Evolutionary conservation across 2,888 invertebrate species (phyloP).

Genomic region (Philopedon plagiatum): DNA sequence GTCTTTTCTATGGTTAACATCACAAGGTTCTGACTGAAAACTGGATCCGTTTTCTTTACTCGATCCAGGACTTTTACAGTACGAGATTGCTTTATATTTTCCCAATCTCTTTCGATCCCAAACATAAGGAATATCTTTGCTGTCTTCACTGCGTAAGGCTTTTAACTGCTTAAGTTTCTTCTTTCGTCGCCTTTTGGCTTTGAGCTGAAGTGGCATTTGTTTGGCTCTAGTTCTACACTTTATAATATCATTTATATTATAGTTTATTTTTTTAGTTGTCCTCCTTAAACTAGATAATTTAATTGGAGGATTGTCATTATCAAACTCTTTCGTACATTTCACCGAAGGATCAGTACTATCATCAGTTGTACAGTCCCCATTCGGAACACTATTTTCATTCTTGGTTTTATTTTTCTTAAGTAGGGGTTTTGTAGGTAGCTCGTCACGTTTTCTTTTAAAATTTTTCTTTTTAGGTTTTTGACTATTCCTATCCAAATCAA

Average conservation of each 20-base stretch:
- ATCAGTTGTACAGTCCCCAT: neutral
- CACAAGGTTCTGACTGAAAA: neutral
- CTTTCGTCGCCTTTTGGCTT: neutral
- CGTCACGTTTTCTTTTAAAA: neutral
- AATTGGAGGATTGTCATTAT: no score
- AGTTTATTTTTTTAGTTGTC: neutral
- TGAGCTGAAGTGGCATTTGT: neutral
- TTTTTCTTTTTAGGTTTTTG: neutral
- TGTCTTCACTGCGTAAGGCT: neutral
- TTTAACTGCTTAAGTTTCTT: neutral
- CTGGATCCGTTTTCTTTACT: neutral
- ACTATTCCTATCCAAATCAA: neutral
- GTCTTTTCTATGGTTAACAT: conserved; percentile 10
- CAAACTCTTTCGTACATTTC: no score
- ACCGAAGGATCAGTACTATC: neutral
- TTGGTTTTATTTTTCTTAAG: neutral
- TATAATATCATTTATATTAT: neutral
- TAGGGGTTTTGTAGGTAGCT: no score
- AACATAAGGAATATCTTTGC: neutral
- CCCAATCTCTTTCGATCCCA: conserved; percentile 18
- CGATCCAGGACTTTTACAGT: neutral
- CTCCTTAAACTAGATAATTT: no score
- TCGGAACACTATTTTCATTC: neutral
- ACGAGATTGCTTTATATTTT: conserved; percentile 17
- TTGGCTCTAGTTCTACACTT: neutral